A percentile compares a stretch with the other conserved stretches of the same genome.
Conservation (phyloP, 2,888 invertebrate genomes). For the Caenorhabditis sulstoni region DNA sequence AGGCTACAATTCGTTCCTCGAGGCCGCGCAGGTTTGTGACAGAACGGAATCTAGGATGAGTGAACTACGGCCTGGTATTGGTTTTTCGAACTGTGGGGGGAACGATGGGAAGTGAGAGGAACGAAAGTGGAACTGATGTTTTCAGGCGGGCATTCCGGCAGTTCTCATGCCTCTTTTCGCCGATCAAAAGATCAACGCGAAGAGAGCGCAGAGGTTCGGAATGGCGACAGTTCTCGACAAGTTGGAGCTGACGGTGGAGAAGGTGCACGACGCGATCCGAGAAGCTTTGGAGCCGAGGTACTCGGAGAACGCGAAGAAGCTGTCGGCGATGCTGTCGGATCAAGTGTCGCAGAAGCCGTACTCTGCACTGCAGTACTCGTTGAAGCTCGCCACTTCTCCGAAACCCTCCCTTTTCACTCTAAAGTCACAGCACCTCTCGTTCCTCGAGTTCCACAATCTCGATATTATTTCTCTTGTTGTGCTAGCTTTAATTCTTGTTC, state of each 20-base stretch:
- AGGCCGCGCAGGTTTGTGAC: constrained; percentile 74
- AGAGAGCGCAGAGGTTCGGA: constrained; percentile 75
- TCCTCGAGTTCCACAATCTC: constrained; percentile 46
- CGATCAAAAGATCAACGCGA: constrained; percentile 79
- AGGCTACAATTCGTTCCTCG: constrained; percentile 79
- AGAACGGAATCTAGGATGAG: background rate
- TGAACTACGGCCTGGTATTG: too few species aligned
- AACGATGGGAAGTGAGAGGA: too few species aligned
- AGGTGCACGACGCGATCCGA: constrained; percentile 68
- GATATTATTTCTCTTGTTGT: constrained; percentile 29
- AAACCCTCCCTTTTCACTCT: constrained; percentile 71
- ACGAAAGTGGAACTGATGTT: background rate
- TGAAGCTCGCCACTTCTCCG: constrained; percentile 71
- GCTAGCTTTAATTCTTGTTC: constrained; percentile 18
- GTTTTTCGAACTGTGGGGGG: too few species aligned
- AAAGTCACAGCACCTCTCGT: constrained; percentile 49
- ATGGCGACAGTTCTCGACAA: constrained; percentile 76
- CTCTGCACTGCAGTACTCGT: constrained; percentile 67
- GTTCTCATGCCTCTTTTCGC: constrained; percentile 79
- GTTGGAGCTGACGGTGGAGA: constrained; percentile 70
- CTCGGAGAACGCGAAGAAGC: constrained; percentile 65
- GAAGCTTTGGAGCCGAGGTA: constrained; percentile 66
- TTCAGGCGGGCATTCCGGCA: constrained; percentile 75
- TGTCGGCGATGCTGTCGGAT: constrained; percentile 76
- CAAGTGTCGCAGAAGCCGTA: constrained; percentile 64